Conservation (phyloP, 2,113 vertebrate species). For the Phyllostomus hastatus region DNA sequence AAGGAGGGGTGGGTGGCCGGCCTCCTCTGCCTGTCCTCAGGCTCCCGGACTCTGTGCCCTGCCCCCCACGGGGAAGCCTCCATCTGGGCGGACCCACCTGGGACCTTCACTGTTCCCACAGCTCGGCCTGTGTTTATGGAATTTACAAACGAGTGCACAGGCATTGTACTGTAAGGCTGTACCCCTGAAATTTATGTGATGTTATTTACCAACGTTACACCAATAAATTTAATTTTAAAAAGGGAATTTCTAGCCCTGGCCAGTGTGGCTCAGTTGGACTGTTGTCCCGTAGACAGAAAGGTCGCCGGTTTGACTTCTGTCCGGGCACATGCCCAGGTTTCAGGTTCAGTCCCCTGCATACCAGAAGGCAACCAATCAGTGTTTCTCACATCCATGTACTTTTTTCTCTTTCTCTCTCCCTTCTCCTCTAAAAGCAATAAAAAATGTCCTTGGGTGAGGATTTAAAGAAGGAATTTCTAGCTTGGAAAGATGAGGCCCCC, state of each 20-base stretch:
- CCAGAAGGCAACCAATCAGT: too few relatives aligned
- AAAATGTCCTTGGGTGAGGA: too few relatives aligned
- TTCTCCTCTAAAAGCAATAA: too few relatives aligned
- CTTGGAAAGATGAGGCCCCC: background rate
- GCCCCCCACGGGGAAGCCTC: background rate
- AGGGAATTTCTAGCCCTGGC: too few relatives aligned
- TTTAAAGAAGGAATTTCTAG: background rate
- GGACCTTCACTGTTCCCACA: accelerated
- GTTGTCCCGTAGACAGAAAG: too few relatives aligned
- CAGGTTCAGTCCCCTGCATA: too few relatives aligned
- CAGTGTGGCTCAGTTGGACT: too few relatives aligned
- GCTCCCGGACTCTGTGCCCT: background rate
- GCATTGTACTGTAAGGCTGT: too few relatives aligned
- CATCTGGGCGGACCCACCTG: background rate
- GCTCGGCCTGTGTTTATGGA: background rate
- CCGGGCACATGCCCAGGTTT: too few relatives aligned
- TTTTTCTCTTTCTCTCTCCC: too few relatives aligned
- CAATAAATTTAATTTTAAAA: background rate
- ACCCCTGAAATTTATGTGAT: background rate
- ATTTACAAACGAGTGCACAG: background rate
- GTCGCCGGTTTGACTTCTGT: too few relatives aligned
- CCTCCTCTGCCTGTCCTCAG: background rate
- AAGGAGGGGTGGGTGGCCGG: background rate
- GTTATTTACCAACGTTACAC: background rate
- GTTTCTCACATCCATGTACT: too few relatives aligned